A percentile compares a stretch with the other conserved stretches of the same genome.
These are phyloP conservation scores for Drosophila navojoa DNA, from an alignment of 1,140 invertebrate species.

Conservation along the genomic window DNA sequence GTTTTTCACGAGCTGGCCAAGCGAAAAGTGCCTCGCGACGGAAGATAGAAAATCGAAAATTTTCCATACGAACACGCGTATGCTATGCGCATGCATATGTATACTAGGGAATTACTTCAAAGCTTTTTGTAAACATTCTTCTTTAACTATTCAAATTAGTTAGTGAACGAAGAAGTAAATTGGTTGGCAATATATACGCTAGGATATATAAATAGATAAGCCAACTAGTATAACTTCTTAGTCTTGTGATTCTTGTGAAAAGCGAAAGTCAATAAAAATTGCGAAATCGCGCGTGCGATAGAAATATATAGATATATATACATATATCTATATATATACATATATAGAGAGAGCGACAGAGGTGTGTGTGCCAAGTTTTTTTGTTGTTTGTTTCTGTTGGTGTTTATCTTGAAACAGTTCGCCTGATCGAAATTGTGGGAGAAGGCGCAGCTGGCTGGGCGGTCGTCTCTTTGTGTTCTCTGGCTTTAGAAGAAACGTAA, in stretches of 20 bases:
- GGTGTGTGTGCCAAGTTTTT: conserved; percentile 34
- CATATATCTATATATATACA: conserved; percentile 27
- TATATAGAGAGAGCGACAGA: conserved; percentile 1
- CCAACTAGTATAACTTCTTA: conserved; percentile 5
- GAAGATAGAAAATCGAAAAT: conserved; percentile 58
- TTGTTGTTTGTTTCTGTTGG: conserved; percentile 28
- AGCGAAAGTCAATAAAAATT: conserved; percentile 76
- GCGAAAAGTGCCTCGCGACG: conserved; percentile 66
- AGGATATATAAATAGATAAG: neutral
- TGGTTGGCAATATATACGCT: conserved; percentile 7
- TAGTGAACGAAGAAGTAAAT: conserved; percentile 8
- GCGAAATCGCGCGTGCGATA: conserved; percentile 71
- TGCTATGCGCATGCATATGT: conserved; percentile 55
- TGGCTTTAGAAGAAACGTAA: conserved; percentile 34
- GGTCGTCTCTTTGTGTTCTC: conserved; percentile 41
- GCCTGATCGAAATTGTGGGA: conserved; percentile 10
- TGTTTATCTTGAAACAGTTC: conserved; percentile 36
- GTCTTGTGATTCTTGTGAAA: conserved; percentile 16
- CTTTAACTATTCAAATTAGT: neutral
- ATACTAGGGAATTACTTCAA: conserved; percentile 63
- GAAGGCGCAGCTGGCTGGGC: neutral
- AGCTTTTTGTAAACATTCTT: conserved; percentile 2
- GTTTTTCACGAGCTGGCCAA: conserved; percentile 74
- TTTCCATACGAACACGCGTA: conserved; percentile 49
- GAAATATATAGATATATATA: conserved; percentile 37